A percentile compares a stretch with the other conserved stretches of the same genome.
These are phyloP conservation scores for Caerostris darwini DNA, from an alignment of 1,140 invertebrate genomes.

Conservation along the genomic window DNA sequence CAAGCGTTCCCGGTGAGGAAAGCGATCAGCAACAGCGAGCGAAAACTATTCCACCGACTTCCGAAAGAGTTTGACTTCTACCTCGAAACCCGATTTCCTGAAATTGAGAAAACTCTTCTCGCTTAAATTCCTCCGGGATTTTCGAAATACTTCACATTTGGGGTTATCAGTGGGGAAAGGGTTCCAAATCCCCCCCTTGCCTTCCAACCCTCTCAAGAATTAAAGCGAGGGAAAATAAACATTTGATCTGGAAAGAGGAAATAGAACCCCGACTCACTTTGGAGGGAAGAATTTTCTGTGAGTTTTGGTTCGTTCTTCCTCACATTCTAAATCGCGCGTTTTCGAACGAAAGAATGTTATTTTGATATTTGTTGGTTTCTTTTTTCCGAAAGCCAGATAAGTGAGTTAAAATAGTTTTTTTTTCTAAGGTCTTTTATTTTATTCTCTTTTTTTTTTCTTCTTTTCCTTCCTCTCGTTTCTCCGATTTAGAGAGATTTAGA, in stretches of 20 bases:
- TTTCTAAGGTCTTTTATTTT: neutral
- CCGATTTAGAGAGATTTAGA: conserved; percentile 7
- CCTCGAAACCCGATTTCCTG: neutral
- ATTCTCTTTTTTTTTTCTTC: neutral
- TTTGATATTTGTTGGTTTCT: conserved; percentile 1
- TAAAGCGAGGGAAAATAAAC: conserved; percentile 42
- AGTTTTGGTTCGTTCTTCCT: neutral
- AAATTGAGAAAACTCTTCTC: neutral
- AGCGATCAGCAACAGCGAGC: neutral
- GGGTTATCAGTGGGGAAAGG: neutral
- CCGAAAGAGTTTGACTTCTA: neutral
- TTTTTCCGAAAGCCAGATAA: neutral
- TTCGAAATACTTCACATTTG: conserved; percentile 44
- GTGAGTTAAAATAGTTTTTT: conserved; percentile 36
- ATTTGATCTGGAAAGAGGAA: conserved; percentile 45
- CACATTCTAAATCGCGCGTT: conserved; percentile 7
- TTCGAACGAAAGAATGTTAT: neutral
- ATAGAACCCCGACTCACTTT: neutral
- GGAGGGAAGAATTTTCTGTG: neutral
- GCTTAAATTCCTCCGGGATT: neutral
- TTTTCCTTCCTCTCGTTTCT: neutral
- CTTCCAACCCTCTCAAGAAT: neutral
- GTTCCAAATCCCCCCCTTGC: neutral
- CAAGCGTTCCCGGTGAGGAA: no score
- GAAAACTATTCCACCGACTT: neutral